Percentiles rank a stretch among this genome's conserved stretches.
Conservation (phyloP, 2,888 invertebrate species). For the Euzophera pinguis region DNA sequence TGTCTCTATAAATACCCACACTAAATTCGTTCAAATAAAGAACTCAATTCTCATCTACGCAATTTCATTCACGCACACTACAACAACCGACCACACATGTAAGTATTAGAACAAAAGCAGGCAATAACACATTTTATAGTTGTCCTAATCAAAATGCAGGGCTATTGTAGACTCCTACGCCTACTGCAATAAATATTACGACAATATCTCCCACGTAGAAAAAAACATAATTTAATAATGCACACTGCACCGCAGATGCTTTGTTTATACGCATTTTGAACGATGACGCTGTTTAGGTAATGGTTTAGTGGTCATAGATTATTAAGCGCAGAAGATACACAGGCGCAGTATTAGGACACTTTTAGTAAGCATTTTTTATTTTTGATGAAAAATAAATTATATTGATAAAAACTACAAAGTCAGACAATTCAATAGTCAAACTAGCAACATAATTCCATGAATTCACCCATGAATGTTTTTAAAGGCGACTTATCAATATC, state of each 20-base stretch:
- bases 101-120: not conserved
- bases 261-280: constrained; percentile 17
- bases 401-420: too few species aligned
- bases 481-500: too few species aligned
- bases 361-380: too few species aligned
- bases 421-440: too few species aligned
- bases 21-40: too few species aligned
- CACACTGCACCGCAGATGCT: constrained; percentile 8
- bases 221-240: constrained; percentile 1
- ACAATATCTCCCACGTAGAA: constrained; percentile 13
- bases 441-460: too few species aligned
- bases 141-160: not conserved
- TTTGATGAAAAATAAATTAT: too few species aligned
- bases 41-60: too few species aligned
- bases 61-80: too few species aligned
- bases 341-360: too few species aligned
- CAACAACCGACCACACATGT: not conserved
- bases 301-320: constrained; percentile 20
- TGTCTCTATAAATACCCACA: too few species aligned
- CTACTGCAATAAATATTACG: constrained; percentile 1
- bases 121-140: not conserved
- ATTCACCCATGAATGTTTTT: too few species aligned
- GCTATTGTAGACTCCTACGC: not conserved
- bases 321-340: not conserved
- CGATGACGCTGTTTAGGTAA: constrained; percentile 24